These are phyloP conservation scores for Cotesia congregata DNA, from an alignment of 2,888 invertebrate species.

Conservation along the genomic window DNA sequence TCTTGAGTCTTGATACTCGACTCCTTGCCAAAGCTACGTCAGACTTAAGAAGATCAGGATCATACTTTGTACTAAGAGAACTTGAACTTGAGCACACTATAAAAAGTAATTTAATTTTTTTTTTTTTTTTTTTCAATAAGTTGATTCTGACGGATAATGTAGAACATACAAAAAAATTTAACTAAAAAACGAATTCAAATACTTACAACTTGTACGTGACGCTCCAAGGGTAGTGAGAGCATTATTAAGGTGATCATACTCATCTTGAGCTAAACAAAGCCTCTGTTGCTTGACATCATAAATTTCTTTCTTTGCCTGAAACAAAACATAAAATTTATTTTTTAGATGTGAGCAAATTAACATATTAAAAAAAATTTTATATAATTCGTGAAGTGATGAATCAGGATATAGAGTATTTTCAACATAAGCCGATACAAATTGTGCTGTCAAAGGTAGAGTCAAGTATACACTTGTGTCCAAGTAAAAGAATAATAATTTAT, in stretches of 20 bases:
- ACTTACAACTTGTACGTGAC: constrained; percentile 93
- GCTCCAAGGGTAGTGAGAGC: constrained; percentile 87
- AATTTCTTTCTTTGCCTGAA: constrained; percentile 95
- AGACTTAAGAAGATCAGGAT: constrained; percentile 92
- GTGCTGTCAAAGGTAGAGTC: too few species aligned
- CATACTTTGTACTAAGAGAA: constrained; percentile 91
- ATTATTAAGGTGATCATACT: constrained; percentile 93
- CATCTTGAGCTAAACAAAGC: constrained; percentile 93
- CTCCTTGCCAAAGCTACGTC: constrained; percentile 92
- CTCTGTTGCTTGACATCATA: constrained; percentile 96
- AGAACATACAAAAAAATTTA: background rate
- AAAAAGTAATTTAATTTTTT: constrained; percentile 25
- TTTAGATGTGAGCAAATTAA: background rate
- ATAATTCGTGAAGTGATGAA: too few species aligned
- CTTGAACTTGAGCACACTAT: constrained; percentile 90
- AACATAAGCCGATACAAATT: too few species aligned
- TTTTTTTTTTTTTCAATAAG: background rate
- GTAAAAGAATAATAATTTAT: too few species aligned
- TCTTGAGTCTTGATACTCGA: constrained; percentile 88
- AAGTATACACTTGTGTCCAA: too few species aligned
- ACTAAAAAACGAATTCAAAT: constrained; percentile 39
- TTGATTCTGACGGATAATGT: background rate
- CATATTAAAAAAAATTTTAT: too few species aligned
- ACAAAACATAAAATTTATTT: constrained; percentile 49
- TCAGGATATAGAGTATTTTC: too few species aligned